Evolutionary conservation across 2,797 vertebrate genomes (phyloP), one percentile per base, ranked within the genome.

Genomic region (Octomys mimax): DNA sequence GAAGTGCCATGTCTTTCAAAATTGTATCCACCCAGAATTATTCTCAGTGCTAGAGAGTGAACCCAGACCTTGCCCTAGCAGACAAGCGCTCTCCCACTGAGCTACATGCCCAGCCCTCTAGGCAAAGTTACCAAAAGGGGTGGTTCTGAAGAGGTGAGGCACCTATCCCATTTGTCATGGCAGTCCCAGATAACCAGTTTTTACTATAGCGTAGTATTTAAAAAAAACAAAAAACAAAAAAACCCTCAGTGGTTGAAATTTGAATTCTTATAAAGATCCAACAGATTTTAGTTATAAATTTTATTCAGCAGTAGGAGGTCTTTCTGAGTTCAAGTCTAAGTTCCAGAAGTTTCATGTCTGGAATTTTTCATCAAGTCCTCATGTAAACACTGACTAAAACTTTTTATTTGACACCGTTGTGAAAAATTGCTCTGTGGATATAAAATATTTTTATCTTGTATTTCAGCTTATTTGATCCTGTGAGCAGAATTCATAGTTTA

Each of bases 341-440:
- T 70, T 70, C 18, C 66, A 70, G 66, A 70, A 70, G n/a, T 70
- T 70, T 36, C 19, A 70, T 70, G 66, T 70, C n/a, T 68, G 14
- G 16, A 70, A 70, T 70, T 70, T 70, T 70, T 70, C 94, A 87
- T 88, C 87, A 70, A 93, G 71, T 62, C 49, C 89, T 90, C 39
- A 22, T 82, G 18, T 97, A 97, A 98, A 97, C 95, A 97, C 39
- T 39, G 49, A 96, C 75, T 75, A 87, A 96, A 95, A 97, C 86
- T 94, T 97, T 96, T 85, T 96, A 93, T 93, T 95, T 97, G 96
- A 97, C 91, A 95, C 66, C 6, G 9, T 31, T 77, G 5, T 96
- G 91, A 97, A 96, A 96, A 94, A 96, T 96, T 79, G 90, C 36
- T 90, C 82, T 87, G 46, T 89, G 94, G 70, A 39, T 96, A 87